These are phyloP conservation scores for Netelia melanura DNA, from an alignment of 2,888 invertebrate genomes.

Conservation along the genomic window DNA sequence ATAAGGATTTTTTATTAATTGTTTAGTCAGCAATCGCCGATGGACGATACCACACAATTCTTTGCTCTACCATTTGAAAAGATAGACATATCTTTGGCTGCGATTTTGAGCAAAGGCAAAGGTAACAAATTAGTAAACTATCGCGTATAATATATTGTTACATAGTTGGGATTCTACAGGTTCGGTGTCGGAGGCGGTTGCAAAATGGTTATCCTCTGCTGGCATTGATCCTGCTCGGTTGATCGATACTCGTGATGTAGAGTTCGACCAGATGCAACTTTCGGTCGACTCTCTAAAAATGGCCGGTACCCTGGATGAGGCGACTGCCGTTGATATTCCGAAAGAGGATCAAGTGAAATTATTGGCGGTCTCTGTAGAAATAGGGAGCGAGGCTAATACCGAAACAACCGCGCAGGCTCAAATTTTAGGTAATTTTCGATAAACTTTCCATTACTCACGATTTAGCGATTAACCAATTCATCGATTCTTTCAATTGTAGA, in stretches of 20 bases:
- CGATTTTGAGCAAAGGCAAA: conserved; percentile 83
- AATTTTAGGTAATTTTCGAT: conserved; percentile 74
- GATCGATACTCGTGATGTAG: conserved; percentile 82
- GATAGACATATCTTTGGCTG: conserved; percentile 81
- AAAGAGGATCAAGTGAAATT: conserved; percentile 69
- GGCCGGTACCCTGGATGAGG: conserved; percentile 74
- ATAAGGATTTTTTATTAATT: conserved; percentile 11
- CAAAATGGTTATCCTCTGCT: conserved; percentile 93
- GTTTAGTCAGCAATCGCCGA: conserved; percentile 76
- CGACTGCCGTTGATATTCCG: conserved; percentile 73
- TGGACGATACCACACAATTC: conserved; percentile 78
- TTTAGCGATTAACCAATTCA: not conserved
- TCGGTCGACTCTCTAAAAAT: conserved; percentile 73
- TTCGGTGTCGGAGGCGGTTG: conserved; percentile 95
- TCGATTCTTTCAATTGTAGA: conserved; percentile 71
- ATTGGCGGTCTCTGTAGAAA: conserved; percentile 74
- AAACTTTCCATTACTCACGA: conserved; percentile 24
- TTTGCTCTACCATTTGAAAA: conserved; percentile 79
- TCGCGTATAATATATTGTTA: not conserved
- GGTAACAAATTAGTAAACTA: conserved; percentile 75
- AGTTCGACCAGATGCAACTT: conserved; percentile 77
- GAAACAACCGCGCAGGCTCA: conserved; percentile 74
- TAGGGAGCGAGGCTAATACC: conserved; percentile 75
- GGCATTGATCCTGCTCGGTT: conserved; percentile 89
- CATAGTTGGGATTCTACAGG: conserved; percentile 85